Base-by-base conservation (phyloP, 1,140 invertebrate species). In the Phymorhynchus buccinoides region DNA sequence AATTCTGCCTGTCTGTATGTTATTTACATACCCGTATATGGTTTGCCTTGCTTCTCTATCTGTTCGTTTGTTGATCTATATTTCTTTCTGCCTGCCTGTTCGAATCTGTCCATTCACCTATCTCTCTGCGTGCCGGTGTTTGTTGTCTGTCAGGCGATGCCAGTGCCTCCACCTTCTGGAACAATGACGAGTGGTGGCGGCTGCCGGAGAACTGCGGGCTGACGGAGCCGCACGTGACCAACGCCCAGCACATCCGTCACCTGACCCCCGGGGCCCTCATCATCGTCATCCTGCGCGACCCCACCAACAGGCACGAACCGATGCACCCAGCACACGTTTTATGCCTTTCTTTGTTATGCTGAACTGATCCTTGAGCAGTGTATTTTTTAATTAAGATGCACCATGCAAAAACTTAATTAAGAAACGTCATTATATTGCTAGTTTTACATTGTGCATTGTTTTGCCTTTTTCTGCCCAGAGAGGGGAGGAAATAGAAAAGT, bases 161-260 rank as follows among this genome's bases (percentile, higher is more conserved):
- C 12, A 92, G 91, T 75, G 90, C 89, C 56, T 91, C 91, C 32
- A 89, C 90, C 22, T 87, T 92, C 39, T 92, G 91, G 91, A 89
- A 88, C 62, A 92, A 91, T 83, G 89, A 89, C 48, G 89, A 90
- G 77, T 92, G 91, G 91, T 89, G 80, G 83, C 86, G 87, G 42
- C 87, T 89, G n/a, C 87, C 87, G 6, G 91, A 91, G 81, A 92
- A 92, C 86, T 83, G 83, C 52, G 87, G 87, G 7, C 80, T 30
- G 12, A 52, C 75, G 0, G 91, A 91, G 75, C 91, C 91, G 3
- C 35, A 37, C 32, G 90, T 89, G 78, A 89, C 89, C 18, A 90
- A 89, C 42, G 89, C 90, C 30, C 85, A 92, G 77, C 90, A 91
- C 82, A 86, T 92, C 30, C 88, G 87, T 35, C 88, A 89, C 52